Evolutionary conservation across 2,797 vertebrate genomes (phyloP).

Genomic region (Stomatorhinus walkeri): DNA sequence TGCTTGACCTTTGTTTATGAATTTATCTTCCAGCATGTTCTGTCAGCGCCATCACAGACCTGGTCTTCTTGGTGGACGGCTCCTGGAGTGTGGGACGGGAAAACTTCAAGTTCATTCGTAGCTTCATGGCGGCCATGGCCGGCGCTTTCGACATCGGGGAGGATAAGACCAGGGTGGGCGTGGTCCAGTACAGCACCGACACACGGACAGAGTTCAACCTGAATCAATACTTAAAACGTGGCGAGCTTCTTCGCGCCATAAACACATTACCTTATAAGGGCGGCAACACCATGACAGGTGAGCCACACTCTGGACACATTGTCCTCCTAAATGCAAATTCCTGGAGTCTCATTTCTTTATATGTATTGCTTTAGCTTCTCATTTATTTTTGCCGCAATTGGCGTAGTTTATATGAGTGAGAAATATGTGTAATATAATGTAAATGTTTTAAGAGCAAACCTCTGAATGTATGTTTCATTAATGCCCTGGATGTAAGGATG

Average conservation of each 20-base stretch:
- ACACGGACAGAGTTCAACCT: conserved; percentile 93
- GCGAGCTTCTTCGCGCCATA: conserved; percentile 83
- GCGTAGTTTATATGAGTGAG: not conserved
- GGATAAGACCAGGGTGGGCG: conserved; percentile 86
- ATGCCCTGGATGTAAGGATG: not conserved
- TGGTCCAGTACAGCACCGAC: conserved; percentile 95
- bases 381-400: not conserved
- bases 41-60: conserved; percentile 80
- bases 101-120: conserved; percentile 90
- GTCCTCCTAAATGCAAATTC: not conserved
- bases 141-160: conserved; percentile 92
- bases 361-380: not conserved
- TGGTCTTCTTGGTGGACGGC: conserved; percentile 93
- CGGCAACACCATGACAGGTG: conserved; percentile 98
- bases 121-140: conserved; percentile 80
- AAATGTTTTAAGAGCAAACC: not conserved
- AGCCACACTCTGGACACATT: not conserved
- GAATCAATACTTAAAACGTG: conserved; percentile 73
- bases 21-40: conserved; percentile 75
- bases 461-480: not conserved
- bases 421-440: not conserved
- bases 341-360: not conserved
- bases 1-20: not conserved
- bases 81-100: conserved; percentile 97
- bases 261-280: conserved; percentile 94